Evolutionary conservation across 2,113 vertebrate species (phyloP), one percentile per base, ranked within the genome.

Genomic region (Toxostoma redivivum): DNA sequence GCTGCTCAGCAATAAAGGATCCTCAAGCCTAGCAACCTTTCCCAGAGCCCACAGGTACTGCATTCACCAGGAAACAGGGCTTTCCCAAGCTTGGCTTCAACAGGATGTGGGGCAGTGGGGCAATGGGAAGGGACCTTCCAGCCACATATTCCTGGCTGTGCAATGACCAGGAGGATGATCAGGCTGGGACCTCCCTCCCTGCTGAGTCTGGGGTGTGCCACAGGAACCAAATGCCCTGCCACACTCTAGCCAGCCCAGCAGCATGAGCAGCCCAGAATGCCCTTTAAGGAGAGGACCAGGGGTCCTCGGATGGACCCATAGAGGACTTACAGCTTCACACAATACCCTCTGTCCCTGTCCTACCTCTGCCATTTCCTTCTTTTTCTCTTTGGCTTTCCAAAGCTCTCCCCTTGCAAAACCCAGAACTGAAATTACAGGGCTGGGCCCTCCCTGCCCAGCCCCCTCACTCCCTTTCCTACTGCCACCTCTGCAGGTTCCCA

Each of bases 381-480:
- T 93, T 94, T 92, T 51, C 12, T 92, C 40, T 86, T 80, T 1
- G 9, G 40, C 65, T 95, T 95, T 95, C 91, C 84, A 87, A 91
- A 92, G 73, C 53, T 94, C 74, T 92, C 48, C 40, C 80, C 85
- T 96, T 96, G 96, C 93, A 96, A 96, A 97, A 96, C 56, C 54
- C 38, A 91, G 91, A 94, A 92, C 85, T 79, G 89, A 95, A 95
- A 93, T 95, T 42, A 57, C 79, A 93, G 71, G 79, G 71, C 72
- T 86, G 79, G 47, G 64, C 62, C 25, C n/a, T 88, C 67, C 24
- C 51, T 81, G 37, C 72, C 65, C 84, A 71, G 53, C 71, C 54
- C 91, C 51, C 72, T 84, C 66, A 1, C 14, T 86, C 81, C 38
- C 28, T 81, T 76, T 90, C 44, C 65, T 71, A n/a, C 44, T 92